Evolutionary conservation across 2,888 invertebrate genomes (phyloP).

Genomic region (Megastigmus dorsalis): DNA sequence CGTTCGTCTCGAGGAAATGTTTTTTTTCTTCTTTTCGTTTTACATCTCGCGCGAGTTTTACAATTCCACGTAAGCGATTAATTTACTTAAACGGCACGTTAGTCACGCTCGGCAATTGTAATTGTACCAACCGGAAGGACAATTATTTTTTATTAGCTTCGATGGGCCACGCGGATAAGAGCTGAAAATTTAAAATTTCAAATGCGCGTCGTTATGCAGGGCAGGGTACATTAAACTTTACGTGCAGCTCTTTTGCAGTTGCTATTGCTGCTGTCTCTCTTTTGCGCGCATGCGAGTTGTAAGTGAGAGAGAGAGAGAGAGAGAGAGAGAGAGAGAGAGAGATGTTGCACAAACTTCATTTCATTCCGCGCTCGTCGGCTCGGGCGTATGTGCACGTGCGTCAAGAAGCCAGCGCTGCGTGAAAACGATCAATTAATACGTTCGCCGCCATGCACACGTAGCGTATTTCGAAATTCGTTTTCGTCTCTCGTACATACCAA

Average conservation of each 20-base stretch:
- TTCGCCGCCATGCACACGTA: neutral
- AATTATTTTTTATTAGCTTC: constrained; percentile 2
- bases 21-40: too few species aligned
- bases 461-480: too few species aligned
- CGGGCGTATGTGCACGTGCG: neutral
- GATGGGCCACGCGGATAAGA: neutral
- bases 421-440: constrained; percentile 40
- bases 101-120: too few species aligned
- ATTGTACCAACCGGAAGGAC: constrained; percentile 2
- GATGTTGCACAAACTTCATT: too few species aligned
- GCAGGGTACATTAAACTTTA: neutral
- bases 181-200: neutral
- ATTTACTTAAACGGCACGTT: neutral
- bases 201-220: neutral
- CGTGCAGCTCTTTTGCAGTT: too few species aligned
- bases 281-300: neutral
- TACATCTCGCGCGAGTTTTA: too few species aligned
- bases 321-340: too few species aligned
- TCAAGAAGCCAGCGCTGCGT: neutral
- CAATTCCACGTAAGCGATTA: too few species aligned
- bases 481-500: too few species aligned
- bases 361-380: neutral
- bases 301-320: too few species aligned
- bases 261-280: too few species aligned
- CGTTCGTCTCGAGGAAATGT: too few species aligned